A percentile compares a stretch with the other conserved stretches of the same genome.
phyloP scores from a whole-genome alignment of 2,888 invertebrate genomes.

The Latheticus oryzae region DNA sequence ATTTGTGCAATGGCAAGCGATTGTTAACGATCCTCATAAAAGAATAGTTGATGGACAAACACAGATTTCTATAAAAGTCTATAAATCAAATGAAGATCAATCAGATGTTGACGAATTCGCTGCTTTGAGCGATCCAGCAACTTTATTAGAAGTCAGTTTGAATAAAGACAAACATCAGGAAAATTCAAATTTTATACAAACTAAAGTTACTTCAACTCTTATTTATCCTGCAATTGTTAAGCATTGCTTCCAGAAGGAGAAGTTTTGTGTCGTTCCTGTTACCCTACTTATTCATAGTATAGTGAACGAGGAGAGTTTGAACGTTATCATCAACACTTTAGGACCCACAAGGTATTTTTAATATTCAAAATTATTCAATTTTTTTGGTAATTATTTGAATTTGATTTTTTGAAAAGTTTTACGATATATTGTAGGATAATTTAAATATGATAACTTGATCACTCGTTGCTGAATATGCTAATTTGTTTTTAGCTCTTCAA shows the following conservation, averaged over 20 bases:
- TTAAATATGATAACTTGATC: neutral
- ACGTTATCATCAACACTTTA: slow-evolving; percentile 67
- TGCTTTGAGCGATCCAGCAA: slow-evolving; percentile 35
- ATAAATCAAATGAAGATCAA: slow-evolving; percentile 45
- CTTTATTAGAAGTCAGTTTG: slow-evolving; percentile 38
- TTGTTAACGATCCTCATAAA: slow-evolving; percentile 67
- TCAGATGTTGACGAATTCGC: slow-evolving; percentile 42
- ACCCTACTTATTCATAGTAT: slow-evolving; percentile 76
- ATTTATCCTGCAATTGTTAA: slow-evolving; percentile 70
- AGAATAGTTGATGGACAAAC: slow-evolving; percentile 77
- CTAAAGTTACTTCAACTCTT: slow-evolving; percentile 70
- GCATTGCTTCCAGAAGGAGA: slow-evolving; percentile 73
- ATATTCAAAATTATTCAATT: too few relatives aligned
- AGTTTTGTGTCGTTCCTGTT: slow-evolving; percentile 77
- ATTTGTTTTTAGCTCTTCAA: slow-evolving; percentile 32
- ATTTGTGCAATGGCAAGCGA: slow-evolving; percentile 62
- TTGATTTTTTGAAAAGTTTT: too few relatives aligned
- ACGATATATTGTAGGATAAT: neutral
- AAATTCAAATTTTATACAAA: slow-evolving; percentile 37
- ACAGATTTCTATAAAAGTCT: slow-evolving; percentile 72
- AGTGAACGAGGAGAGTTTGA: slow-evolving; percentile 68
- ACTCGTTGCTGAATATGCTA: slow-evolving; percentile 6
- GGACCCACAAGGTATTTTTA: slow-evolving; percentile 37
- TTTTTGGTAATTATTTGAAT: too few relatives aligned
- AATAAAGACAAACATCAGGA: slow-evolving; percentile 31